These are phyloP conservation scores for Lasioglossum malachurum DNA, from an alignment of 2,888 invertebrate genomes.

Conservation along the genomic window DNA sequence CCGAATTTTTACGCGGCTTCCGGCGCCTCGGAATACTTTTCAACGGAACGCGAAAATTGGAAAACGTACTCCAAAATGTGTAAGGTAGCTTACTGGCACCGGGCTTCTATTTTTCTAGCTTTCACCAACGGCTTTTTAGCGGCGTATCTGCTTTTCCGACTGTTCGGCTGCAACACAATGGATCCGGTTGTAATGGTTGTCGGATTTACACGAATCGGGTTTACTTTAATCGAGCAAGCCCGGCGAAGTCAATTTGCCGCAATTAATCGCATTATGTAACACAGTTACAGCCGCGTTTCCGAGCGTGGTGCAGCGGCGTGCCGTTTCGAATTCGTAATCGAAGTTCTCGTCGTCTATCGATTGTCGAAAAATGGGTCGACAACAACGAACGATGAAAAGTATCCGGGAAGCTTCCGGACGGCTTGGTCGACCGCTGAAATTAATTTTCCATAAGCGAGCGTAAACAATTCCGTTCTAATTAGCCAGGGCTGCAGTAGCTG, in stretches of 20 bases:
- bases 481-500: neutral
- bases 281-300: neutral
- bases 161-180: neutral
- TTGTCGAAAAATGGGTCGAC: conserved; percentile 3
- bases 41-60: neutral
- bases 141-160: neutral
- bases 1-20: neutral
- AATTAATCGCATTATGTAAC: conserved; percentile 3
- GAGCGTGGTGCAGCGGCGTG: neutral
- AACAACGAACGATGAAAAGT: neutral
- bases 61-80: neutral
- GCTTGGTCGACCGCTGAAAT: neutral
- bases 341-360: neutral
- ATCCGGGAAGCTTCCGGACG: neutral
- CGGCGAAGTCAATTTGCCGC: neutral
- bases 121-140: neutral
- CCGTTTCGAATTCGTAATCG: conserved; percentile 1
- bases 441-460: conserved; percentile 3
- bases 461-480: conserved; percentile 14
- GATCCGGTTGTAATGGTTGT: neutral
- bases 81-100: neutral
- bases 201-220: conserved; percentile 10
- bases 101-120: neutral
- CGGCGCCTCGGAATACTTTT: neutral
- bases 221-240: conserved; percentile 13